These are phyloP conservation scores for Eremophila alpestris DNA, from an alignment of 2,797 vertebrate species.

Conservation along the genomic window DNA sequence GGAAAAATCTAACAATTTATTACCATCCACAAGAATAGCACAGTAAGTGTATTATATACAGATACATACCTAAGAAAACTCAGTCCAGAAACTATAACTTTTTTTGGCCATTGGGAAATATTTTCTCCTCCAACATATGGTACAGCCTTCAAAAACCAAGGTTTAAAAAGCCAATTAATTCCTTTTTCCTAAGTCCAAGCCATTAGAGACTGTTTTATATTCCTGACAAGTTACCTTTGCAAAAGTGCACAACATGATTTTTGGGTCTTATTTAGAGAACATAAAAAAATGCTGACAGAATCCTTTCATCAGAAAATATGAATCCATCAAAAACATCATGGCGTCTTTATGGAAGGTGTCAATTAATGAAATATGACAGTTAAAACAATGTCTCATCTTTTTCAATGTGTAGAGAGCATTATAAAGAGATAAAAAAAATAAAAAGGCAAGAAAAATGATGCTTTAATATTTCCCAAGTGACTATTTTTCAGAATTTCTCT, in stretches of 20 bases:
- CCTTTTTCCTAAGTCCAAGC: neutral
- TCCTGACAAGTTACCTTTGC: neutral
- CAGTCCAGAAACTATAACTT: neutral
- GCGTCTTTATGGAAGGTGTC: neutral
- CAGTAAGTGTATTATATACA: neutral
- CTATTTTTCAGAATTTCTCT: neutral
- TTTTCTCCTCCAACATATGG: neutral
- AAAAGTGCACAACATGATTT: neutral
- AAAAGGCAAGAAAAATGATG: neutral
- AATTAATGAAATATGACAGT: neutral
- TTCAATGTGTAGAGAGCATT: neutral
- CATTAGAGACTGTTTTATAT: neutral
- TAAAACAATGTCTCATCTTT: neutral
- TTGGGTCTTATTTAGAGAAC: neutral
- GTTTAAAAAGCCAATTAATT: constrained; percentile 9
- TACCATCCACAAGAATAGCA: rapidly evolving
- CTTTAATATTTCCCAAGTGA: neutral
- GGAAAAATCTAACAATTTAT: neutral
- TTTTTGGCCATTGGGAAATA: neutral
- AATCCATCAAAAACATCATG: neutral
- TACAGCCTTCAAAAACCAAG: neutral
- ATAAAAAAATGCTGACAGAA: neutral
- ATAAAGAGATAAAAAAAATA: neutral
- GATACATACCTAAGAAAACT: neutral
- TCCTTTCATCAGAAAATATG: neutral